phyloP scores from a whole-genome alignment of 2,888 invertebrate genomes.

The Epirrhoe tristata region DNA sequence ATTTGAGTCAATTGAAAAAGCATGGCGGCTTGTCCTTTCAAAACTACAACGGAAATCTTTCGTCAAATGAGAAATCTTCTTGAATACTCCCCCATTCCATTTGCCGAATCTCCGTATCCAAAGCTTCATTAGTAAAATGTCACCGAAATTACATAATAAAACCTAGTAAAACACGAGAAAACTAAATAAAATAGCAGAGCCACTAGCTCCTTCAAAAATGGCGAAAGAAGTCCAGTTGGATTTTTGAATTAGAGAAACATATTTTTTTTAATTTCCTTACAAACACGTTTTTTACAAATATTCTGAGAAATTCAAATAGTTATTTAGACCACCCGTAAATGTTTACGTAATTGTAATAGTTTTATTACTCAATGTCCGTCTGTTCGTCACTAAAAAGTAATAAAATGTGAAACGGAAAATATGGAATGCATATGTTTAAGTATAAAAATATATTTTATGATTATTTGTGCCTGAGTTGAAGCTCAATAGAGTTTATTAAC shows the following conservation, averaged over 20 bases:
- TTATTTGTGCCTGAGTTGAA: slow-evolving; percentile 3
- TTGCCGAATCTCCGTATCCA: too few relatives aligned
- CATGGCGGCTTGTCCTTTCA: too few relatives aligned
- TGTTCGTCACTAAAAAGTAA: slow-evolving; percentile 31
- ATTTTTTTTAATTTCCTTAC: slow-evolving; percentile 3
- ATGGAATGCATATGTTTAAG: slow-evolving; percentile 38
- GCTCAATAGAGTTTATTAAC: not conserved
- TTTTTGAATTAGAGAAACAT: slow-evolving; percentile 4
- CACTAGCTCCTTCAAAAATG: too few relatives aligned
- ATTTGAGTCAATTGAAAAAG: too few relatives aligned
- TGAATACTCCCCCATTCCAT: too few relatives aligned
- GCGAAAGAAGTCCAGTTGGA: too few relatives aligned
- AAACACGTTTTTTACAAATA: slow-evolving; percentile 12
- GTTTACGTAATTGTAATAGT: slow-evolving; percentile 36
- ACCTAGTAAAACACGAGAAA: too few relatives aligned
- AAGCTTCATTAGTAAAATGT: too few relatives aligned
- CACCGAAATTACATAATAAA: too few relatives aligned
- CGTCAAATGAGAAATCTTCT: too few relatives aligned
- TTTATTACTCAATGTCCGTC: slow-evolving; percentile 38
- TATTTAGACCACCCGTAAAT: slow-evolving; percentile 37
- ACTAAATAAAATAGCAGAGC: too few relatives aligned
- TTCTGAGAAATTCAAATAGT: slow-evolving; percentile 35
- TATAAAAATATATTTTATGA: slow-evolving; percentile 26
- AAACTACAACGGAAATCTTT: too few relatives aligned
- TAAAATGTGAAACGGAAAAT: slow-evolving; percentile 34